These are phyloP conservation scores for Pangasius larnaudii DNA, from an alignment of 2,797 vertebrate species.

Conservation along the genomic window DNA sequence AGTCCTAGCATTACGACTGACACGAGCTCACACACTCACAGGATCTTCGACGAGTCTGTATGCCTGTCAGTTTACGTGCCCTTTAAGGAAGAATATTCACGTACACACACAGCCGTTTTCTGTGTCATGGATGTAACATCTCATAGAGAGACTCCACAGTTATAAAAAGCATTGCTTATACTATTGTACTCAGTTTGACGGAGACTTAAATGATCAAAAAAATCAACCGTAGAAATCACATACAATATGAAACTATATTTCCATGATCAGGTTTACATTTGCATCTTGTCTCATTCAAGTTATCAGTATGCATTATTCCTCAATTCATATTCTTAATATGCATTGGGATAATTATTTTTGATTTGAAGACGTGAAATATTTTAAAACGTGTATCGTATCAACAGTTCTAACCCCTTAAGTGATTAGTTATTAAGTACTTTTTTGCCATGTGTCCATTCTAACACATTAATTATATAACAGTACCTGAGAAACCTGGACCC, in stretches of 20 bases:
- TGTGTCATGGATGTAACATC: not conserved
- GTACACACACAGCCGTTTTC: not conserved
- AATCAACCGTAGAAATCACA: not conserved
- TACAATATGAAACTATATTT: too few relatives aligned
- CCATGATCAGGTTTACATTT: not conserved
- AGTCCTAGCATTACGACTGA: not conserved
- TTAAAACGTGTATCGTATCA: not conserved
- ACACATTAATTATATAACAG: conserved; percentile 67
- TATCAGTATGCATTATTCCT: not conserved
- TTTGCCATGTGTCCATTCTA: not conserved
- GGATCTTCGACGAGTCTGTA: not conserved
- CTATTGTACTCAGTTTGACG: not conserved
- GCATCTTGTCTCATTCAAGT: not conserved
- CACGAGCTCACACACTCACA: not conserved
- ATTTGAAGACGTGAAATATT: not conserved
- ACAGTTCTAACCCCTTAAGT: not conserved
- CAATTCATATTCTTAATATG: not conserved
- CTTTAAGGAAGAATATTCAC: too few relatives aligned
- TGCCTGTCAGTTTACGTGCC: not conserved
- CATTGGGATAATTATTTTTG: too few relatives aligned
- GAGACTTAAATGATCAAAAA: not conserved
- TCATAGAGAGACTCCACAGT: not conserved
- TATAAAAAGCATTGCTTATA: not conserved
- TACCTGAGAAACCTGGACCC: conserved; percentile 97
- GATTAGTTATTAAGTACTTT: not conserved